Evolutionary conservation across 2,797 vertebrate genomes (phyloP).

Genomic region (Sebastes cheni): DNA sequence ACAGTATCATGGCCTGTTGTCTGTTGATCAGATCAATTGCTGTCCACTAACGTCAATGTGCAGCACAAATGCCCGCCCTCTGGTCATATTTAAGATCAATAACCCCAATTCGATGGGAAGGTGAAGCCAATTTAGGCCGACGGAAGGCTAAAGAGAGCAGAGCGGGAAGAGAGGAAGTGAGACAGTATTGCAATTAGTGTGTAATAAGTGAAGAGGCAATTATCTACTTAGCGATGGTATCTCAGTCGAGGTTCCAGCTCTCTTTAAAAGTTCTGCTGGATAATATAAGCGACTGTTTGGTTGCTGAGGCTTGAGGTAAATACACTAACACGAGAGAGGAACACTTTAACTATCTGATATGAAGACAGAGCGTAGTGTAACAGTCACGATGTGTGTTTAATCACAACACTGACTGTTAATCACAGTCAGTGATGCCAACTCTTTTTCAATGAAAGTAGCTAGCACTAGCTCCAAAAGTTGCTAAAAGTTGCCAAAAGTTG

Average conservation of each 20-base stretch:
- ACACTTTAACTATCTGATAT: not conserved
- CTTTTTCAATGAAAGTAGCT: too few relatives aligned
- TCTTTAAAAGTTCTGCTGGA: constrained; percentile 16
- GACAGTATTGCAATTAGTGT: constrained; percentile 31
- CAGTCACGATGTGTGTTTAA: not conserved
- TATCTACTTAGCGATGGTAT: constrained; percentile 37
- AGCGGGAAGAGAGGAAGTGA: constrained; percentile 2
- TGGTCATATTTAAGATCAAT: constrained; percentile 57
- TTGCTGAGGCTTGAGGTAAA: constrained; percentile 16
- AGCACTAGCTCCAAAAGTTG: too few relatives aligned
- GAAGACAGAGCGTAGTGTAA: not conserved
- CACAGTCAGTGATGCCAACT: too few relatives aligned
- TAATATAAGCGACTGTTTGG: constrained; percentile 17
- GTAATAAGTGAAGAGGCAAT: constrained; percentile 41
- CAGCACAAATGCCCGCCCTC: constrained; percentile 24
- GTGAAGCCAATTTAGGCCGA: constrained; percentile 25
- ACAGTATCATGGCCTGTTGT: constrained; percentile 3
- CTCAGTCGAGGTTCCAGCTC: constrained; percentile 3
- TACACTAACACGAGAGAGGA: not conserved
- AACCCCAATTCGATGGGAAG: constrained; percentile 14
- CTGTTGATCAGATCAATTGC: constrained; percentile 47
- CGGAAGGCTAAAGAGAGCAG: constrained; percentile 2
- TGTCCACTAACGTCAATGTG: constrained; percentile 25
- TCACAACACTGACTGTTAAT: not conserved
- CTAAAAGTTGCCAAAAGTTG: too few relatives aligned